Base-by-base conservation (phyloP, 2,797 vertebrate genomes). In the Tapirus indicus region DNA sequence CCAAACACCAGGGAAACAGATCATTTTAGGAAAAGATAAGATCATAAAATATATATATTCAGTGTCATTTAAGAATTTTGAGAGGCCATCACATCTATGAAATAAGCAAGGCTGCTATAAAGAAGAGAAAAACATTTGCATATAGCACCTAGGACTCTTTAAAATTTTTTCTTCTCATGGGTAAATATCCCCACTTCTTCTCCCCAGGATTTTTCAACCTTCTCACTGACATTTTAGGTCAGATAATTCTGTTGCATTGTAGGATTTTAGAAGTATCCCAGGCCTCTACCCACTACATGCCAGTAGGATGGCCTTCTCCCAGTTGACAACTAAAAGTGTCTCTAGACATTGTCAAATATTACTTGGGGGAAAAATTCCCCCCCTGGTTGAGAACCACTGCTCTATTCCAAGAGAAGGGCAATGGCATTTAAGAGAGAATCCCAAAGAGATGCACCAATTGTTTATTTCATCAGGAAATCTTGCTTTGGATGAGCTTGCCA, bases 21-120 rank as follows among this genome's bases (percentile, higher is more conserved):
- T 38, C 64, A 80, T 52, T 88, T 80, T 68, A 86, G 32, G 16
- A 91, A 78, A 41, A 89, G 35, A 16, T 80, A 60, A 80, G 41
- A 75, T 62, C 1, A 35, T 68, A 25, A 47, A 66, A 91, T n/a
- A n/a, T 38, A 72, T 74, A 77, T 56, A n/a, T 56, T 75, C 11
- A 60, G 11, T 27, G 38, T 58, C 29, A 68, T 60, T 87, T 95
- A 38, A 64, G 68, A 96, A 77, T 89, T 92, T 49, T 87, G 74
- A 83, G 69, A 92, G 9, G 4, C 18, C 11, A 71, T 38, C 27
- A 38, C 29, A 84, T 80, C 20, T 58, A 7, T 91, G 72, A 95
- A 84, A 68, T 90, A 94, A 94, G 29, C 41, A 72, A 95, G 21
- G 18, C 41, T 64, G 17, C 25, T 52, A 52, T 44, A 72, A 62